phyloP scores from a whole-genome alignment of 2,888 invertebrate genomes.

The Perithous albicinctus region DNA sequence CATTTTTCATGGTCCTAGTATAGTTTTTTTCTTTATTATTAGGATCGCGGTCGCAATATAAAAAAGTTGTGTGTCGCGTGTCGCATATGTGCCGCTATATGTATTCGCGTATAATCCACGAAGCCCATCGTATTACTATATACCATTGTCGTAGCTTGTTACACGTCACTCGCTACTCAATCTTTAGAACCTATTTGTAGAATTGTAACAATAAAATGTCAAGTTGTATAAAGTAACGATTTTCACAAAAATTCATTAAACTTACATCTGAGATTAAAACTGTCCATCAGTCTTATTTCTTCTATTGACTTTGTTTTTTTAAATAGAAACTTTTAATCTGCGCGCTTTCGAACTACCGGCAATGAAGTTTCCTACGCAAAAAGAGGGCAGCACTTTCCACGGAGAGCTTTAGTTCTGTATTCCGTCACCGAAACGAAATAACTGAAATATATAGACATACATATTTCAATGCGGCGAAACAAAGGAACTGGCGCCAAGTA shows the following conservation, averaged over 20 bases:
- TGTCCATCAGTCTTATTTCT: too few species aligned
- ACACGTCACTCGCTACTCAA: constrained; percentile 36
- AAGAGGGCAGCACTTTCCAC: not conserved
- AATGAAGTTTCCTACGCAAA: not conserved
- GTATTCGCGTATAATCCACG: constrained; percentile 10
- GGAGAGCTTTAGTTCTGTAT: not conserved
- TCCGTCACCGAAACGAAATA: not conserved
- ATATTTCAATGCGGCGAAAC: too few species aligned
- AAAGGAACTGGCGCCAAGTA: not conserved
- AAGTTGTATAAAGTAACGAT: constrained; percentile 62
- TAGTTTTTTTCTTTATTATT: too few species aligned
- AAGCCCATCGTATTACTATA: constrained; percentile 39
- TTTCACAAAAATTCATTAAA: not conserved
- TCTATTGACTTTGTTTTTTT: too few species aligned
- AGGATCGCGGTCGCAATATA: constrained; percentile 7
- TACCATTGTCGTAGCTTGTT: constrained; percentile 50
- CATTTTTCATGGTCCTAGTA: too few species aligned
- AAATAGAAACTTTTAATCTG: not conserved
- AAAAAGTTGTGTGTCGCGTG: constrained; percentile 12
- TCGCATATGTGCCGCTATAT: constrained; percentile 17
- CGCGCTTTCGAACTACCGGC: not conserved
- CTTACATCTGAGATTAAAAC: too few species aligned
- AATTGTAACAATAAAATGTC: constrained; percentile 65
- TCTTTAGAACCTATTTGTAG: constrained; percentile 43
- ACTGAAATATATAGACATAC: too few species aligned